These are phyloP conservation scores for Campodea augens DNA, from an alignment of 1,140 invertebrate genomes.

Conservation along the genomic window DNA sequence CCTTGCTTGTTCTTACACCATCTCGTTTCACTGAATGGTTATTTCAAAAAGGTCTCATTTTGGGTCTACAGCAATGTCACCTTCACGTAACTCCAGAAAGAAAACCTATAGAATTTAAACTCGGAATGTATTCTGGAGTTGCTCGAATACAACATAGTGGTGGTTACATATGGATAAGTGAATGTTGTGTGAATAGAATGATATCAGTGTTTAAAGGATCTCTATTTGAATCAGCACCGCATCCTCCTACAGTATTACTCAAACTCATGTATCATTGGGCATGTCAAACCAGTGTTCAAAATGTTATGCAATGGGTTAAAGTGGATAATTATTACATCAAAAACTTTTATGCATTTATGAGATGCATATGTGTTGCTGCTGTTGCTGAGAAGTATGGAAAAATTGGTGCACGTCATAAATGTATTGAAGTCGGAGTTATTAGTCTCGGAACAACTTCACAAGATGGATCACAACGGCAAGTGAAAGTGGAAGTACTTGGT, in stretches of 20 bases:
- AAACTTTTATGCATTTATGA: conserved; percentile 53
- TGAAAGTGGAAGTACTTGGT: conserved; percentile 76
- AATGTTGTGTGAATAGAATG: conserved; percentile 59
- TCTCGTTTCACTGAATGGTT: conserved; percentile 74
- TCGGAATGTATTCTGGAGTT: conserved; percentile 64
- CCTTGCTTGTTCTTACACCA: conserved; percentile 50
- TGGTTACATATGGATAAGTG: conserved; percentile 73
- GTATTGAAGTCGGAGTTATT: conserved; percentile 61
- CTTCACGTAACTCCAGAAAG: conserved; percentile 29
- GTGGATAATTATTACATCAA: conserved; percentile 51
- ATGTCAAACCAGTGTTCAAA: conserved; percentile 68
- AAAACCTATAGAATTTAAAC: too few relatives aligned
- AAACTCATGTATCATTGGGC: conserved; percentile 80
- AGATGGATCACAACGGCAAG: conserved; percentile 57
- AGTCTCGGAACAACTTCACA: conserved; percentile 68
- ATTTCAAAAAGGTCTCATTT: conserved; percentile 57
- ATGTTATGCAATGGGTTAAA: conserved; percentile 73
- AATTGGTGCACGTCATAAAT: conserved; percentile 43
- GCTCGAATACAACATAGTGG: conserved; percentile 65
- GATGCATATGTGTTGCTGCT: conserved; percentile 54
- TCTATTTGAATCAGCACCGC: conserved; percentile 60
- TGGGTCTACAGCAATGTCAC: conserved; percentile 51
- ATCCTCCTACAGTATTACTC: conserved; percentile 54
- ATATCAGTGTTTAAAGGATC: conserved; percentile 67
- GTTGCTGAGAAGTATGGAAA: conserved; percentile 48